Evolutionary conservation across 37 sponge, comb jelly and placozoan species (phyloP).

Genomic region (Cladorhizidae sp.): DNA sequence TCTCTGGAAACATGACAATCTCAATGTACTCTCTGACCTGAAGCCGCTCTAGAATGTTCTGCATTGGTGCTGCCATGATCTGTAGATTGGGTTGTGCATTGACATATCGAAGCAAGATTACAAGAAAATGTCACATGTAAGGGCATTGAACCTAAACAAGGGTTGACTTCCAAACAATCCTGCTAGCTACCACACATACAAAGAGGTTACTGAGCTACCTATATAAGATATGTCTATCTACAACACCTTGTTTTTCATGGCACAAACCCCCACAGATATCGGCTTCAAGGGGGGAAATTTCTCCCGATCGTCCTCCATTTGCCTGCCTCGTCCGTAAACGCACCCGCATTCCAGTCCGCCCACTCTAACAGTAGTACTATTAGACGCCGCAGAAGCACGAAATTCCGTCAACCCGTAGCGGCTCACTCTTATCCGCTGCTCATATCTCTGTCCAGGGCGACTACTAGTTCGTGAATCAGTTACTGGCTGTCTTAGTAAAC

Average conservation of each 20-base stretch:
- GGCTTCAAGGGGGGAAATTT: not conserved
- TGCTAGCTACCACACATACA: too few relatives aligned
- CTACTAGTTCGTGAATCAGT: not conserved
- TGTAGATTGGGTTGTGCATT: slow-evolving; percentile 3
- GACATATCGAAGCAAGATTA: not conserved
- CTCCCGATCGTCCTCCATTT: not conserved
- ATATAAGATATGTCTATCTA: too few relatives aligned
- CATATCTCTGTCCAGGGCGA: not conserved
- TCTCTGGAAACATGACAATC: slow-evolving; percentile 78
- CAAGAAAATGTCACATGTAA: not conserved
- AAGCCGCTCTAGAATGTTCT: slow-evolving; percentile 75
- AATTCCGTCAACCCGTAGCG: too few relatives aligned
- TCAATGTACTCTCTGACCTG: slow-evolving; percentile 49
- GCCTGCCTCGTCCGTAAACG: not conserved
- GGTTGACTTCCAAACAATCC: not conserved
- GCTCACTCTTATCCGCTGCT: too few relatives aligned
- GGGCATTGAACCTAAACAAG: not conserved
- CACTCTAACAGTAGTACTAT: too few relatives aligned
- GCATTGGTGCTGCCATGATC: slow-evolving; percentile 83
- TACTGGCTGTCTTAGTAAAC: not conserved
- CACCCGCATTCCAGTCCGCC: not conserved
- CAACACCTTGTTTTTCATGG: slow-evolving; percentile 85
- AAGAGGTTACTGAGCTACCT: too few relatives aligned
- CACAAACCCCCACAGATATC: slow-evolving; percentile 86
- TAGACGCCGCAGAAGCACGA: too few relatives aligned